These are phyloP conservation scores for Eupsilia transversa DNA, from an alignment of 2,888 invertebrate genomes.

Conservation along the genomic window DNA sequence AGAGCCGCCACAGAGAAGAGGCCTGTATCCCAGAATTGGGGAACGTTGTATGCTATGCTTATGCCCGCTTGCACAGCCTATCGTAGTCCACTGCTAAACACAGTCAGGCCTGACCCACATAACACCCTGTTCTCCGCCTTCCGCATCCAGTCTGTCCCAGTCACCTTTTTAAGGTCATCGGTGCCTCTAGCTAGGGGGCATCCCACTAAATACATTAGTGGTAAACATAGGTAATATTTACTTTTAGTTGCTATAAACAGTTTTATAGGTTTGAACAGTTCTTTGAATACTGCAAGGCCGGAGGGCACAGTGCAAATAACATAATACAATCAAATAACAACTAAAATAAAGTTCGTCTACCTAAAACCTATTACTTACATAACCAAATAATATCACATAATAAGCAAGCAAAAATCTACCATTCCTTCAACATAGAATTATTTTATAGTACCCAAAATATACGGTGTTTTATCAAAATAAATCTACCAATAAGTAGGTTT, in stretches of 20 bases:
- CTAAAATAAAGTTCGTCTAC: neutral
- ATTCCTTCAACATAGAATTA: slow-evolving; percentile 36
- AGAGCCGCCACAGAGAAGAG: too few relatives aligned
- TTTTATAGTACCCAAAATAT: slow-evolving; percentile 43
- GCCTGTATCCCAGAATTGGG: neutral
- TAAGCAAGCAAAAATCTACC: neutral
- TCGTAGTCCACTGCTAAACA: neutral
- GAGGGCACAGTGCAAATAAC: too few relatives aligned
- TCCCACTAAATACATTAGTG: neutral
- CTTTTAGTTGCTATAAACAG: neutral
- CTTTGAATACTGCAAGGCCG: too few relatives aligned
- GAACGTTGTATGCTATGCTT: neutral
- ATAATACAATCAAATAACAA: too few relatives aligned
- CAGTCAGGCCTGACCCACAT: neutral
- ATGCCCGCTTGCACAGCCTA: neutral
- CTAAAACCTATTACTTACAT: neutral
- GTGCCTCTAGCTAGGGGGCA: neutral
- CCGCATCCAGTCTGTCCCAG: neutral
- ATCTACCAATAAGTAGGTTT: slow-evolving; percentile 51
- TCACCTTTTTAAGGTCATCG: neutral
- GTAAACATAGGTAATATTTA: neutral
- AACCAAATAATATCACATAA: neutral
- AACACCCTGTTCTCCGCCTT: neutral
- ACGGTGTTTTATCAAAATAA: slow-evolving; percentile 38
- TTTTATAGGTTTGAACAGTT: too few relatives aligned